Percentiles rank a stretch among this genome's conserved stretches.
Conservation (phyloP, 2,797 vertebrate species). For the Tiaroga cobitis region DNA sequence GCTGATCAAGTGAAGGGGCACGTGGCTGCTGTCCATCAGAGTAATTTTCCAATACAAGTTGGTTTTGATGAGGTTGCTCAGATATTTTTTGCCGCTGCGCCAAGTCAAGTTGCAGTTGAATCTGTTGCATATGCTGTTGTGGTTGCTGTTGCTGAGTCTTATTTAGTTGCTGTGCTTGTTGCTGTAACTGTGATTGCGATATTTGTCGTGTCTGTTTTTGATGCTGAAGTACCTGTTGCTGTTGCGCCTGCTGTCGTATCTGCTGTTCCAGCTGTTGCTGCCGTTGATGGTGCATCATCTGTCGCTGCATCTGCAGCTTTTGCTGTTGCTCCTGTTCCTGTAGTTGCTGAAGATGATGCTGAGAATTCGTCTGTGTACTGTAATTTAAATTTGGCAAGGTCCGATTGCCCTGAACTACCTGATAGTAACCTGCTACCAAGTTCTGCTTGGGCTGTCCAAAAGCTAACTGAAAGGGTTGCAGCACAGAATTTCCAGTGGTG, state of each 20-base stretch:
- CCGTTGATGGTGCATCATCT: conserved; percentile 49
- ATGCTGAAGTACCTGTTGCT: conserved; percentile 64
- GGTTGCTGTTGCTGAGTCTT: conserved; percentile 63
- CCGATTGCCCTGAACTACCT: conserved; percentile 87
- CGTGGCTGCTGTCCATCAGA: conserved; percentile 68
- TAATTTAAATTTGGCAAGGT: conserved; percentile 85
- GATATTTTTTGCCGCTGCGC: conserved; percentile 67
- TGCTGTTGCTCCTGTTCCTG: conserved; percentile 74
- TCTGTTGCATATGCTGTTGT: conserved; percentile 73
- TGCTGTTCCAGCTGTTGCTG: conserved; percentile 63
- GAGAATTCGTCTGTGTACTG: conserved; percentile 70
- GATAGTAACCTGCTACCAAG: conserved; percentile 82
- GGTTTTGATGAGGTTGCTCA: conserved; percentile 72
- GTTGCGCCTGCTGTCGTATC: conserved; percentile 52
- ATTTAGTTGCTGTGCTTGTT: conserved; percentile 63
- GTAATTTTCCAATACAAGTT: conserved; percentile 75
- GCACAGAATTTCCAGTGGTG: conserved; percentile 77
- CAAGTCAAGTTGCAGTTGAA: conserved; percentile 82
- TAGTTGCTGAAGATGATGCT: conserved; percentile 63
- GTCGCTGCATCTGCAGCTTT: conserved; percentile 83
- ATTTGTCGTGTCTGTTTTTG: conserved; percentile 71
- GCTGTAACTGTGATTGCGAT: conserved; percentile 70
- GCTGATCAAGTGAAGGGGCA: conserved; percentile 74
- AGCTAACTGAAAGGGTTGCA: conserved; percentile 94
- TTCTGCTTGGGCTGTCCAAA: conserved; percentile 93